Evolutionary conservation across 2,797 vertebrate species (phyloP), one percentile per base, ranked within the genome.

Genomic region (Lacerta bilineata): DNA sequence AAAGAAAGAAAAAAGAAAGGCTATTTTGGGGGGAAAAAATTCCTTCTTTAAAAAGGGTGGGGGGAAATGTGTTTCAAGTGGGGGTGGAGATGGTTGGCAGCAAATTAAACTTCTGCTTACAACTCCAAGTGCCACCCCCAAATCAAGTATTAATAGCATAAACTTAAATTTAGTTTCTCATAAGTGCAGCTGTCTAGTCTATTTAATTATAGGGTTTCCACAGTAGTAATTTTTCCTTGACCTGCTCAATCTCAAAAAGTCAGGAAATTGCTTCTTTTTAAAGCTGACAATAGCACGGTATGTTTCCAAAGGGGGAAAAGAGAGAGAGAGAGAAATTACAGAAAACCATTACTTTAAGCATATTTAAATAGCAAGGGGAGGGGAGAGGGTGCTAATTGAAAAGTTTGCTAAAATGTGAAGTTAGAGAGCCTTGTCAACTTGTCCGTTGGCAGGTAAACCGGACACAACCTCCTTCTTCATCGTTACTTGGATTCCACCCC

Each of bases 261-360:
- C 98, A 98, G 97, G 97, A 98, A 99, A 99, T 99, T 99, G 98
- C 98, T 98, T 98, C 98, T 99, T 99, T 99, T 98, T 96, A 97
- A 97, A 97, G 94, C 97, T 97, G 97, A 99, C 98, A 99, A 99
- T 98, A 97, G 98, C 98, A 95, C 98, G 94, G 98, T 98, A 95
- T 99, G 98, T 97, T 98, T 98, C 98, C 97, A 97, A 96, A 96
- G 96, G 93, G 95, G 94, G 96, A 96, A 94, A 97, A 95, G 96
- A 96, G 93, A 94, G 94, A 94, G 94, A 97, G 96, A 94, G 98
- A 98, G 98, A 98, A 98, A 99, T 99, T 99, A 98, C 96, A 95
- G 97, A 95, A 96, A 97, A 97, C 97, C 96, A 98, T 98, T 98
- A 98, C 98, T 97, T 98, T 97, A 96, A 97, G 96, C 95, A 95